Percentiles rank a stretch among this genome's conserved stretches.
Evolutionary conservation across 2,113 vertebrate species (phyloP).

Genomic region (Eonycteris spelaea): DNA sequence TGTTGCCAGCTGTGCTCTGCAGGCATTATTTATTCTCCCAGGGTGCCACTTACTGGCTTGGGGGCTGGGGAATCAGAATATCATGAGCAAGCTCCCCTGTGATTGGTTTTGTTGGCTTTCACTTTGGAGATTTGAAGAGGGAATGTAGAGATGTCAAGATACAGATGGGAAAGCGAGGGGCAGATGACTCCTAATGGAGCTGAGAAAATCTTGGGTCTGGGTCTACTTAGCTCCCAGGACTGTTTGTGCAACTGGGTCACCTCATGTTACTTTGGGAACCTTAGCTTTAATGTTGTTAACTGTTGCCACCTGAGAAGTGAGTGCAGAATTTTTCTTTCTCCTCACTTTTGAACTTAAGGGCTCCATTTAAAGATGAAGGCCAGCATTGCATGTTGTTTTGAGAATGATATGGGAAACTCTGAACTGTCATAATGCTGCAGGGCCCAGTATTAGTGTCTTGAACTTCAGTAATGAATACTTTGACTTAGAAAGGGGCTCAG

Average conservation of each 20-base stretch:
- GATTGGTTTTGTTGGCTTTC: neutral
- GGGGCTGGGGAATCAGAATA: constrained; percentile 22
- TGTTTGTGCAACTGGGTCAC: neutral
- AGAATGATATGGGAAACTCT: constrained; percentile 48
- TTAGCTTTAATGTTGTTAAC: constrained; percentile 49
- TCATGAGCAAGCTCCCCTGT: neutral
- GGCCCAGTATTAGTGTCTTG: constrained; percentile 24
- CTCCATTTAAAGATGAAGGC: constrained; percentile 49
- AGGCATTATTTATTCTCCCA: constrained; percentile 28
- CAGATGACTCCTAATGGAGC: neutral
- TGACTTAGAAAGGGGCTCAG: constrained; percentile 38
- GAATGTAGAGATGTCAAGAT: neutral
- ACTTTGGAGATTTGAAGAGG: neutral
- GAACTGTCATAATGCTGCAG: constrained; percentile 56
- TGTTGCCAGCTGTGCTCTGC: constrained; percentile 65
- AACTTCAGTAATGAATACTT: constrained; percentile 29
- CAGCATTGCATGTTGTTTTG: constrained; percentile 37
- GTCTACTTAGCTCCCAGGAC: neutral
- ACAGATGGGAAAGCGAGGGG: neutral
- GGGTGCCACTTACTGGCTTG: constrained; percentile 36
- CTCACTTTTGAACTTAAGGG: constrained; percentile 47
- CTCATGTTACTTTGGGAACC: constrained; percentile 17
- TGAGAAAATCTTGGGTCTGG: constrained; percentile 12
- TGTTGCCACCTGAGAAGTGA: constrained; percentile 35
- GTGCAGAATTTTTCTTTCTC: neutral